These are phyloP conservation scores for Henricia sp. DNA, from an alignment of 53 echinoderm and acorn worm species.

Conservation along the genomic window DNA sequence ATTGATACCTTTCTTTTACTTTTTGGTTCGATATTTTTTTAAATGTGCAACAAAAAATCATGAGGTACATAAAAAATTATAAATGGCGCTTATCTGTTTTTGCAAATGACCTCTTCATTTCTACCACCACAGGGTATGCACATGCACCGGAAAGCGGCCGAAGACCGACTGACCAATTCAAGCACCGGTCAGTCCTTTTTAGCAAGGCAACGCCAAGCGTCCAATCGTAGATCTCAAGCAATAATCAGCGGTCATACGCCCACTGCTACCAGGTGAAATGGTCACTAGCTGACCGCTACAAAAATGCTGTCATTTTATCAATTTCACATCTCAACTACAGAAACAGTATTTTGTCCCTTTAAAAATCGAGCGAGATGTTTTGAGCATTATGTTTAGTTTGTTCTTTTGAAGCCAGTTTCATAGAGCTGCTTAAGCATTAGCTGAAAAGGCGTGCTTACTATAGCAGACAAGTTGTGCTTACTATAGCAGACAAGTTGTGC, in stretches of 20 bases:
- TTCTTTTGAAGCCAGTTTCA: too few species aligned
- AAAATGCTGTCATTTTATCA: background rate
- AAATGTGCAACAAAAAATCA: too few species aligned
- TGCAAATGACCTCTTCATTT: background rate
- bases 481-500: too few species aligned
- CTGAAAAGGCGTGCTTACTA: too few species aligned
- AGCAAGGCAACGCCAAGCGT: slow-evolving; percentile 97
- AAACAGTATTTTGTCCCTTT: background rate
- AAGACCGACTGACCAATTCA: slow-evolving; percentile 85
- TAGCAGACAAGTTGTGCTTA: too few species aligned
- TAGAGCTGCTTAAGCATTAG: too few species aligned
- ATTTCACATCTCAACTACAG: background rate
- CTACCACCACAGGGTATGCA: slow-evolving; percentile 81
- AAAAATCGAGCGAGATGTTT: too few species aligned
- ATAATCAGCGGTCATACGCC: slow-evolving; percentile 74
- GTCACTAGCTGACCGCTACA: background rate
- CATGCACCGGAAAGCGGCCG: slow-evolving; percentile 94
- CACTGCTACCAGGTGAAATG: slow-evolving; percentile 70
- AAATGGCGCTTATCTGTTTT: too few species aligned
- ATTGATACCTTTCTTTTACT: too few species aligned
- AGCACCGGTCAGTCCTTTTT: slow-evolving; percentile 95
- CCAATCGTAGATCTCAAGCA: slow-evolving; percentile 86
- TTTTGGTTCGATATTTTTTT: too few species aligned
- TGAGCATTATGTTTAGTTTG: too few species aligned
- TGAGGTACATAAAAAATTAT: too few species aligned